Evolutionary conservation across 2,797 vertebrate genomes (phyloP), one percentile per base, ranked within the genome.

Genomic region (Sebastolobus alascanus): DNA sequence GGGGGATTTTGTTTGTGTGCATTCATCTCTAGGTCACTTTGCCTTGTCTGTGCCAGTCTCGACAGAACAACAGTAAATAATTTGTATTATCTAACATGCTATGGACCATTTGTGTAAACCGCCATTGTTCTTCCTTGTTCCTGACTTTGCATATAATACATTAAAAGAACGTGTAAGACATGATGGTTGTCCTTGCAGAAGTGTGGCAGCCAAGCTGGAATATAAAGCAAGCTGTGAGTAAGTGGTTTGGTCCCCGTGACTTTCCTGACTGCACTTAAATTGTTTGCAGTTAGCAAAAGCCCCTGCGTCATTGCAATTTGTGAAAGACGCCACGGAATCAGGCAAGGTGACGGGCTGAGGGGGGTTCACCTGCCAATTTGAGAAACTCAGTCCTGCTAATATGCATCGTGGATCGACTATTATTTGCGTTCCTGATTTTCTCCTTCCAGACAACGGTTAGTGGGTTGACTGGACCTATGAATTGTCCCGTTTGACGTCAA

Each of bases 171-270:
- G 10, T 73, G 52, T 27, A 40, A 9, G 7, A 14, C 37, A 8
- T 63, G 33, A 70, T 46, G 38, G 40, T 60, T 2, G 38, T 25
- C 33, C 25, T 60, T 63, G 7, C 18, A 54, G 7, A 52, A 52
- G 35, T 43, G 25, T 52, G 55, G 65, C 38, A 75, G 68, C 64
- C 66, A 65, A 73, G 66, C 68, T 56, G 50, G 61, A 74, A 77
- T 77, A 77, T 77, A 68, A 77, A 70, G 59, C 43, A 40, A 59
- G 38, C 54, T 55, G 67, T 61, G 18, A 37, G 22, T 66, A 70
- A 70, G 9, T 43, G n/a, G 29, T 55, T 60, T 37, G 76, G 25
- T 74, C 8, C 20, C 25, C 2, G 38, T 54, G 58, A 73, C 25
- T 71, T 43, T 52, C 50, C 29, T 50, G 59, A 58, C 72, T 65